Evolutionary conservation across 2,888 invertebrate species (phyloP).

Genomic region (Leptinotarsa tumamoca): DNA sequence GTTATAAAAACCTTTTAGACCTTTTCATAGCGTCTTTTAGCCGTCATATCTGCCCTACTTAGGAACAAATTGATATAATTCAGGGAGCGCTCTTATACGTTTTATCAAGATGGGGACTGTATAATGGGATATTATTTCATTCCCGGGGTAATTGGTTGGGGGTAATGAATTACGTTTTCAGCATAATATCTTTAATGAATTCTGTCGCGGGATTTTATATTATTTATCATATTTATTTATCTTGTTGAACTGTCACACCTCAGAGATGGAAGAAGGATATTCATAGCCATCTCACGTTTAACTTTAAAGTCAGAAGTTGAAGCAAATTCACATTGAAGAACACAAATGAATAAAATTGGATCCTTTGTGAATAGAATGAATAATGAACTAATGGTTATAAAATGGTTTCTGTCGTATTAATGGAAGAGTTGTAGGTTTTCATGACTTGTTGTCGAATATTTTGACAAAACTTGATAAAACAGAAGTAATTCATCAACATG

Average conservation of each 20-base stretch:
- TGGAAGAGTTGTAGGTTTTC: too few species aligned
- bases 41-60: constrained; percentile 32
- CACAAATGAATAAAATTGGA: too few species aligned
- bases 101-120: constrained; percentile 20
- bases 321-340: too few species aligned
- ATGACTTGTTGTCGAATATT: too few species aligned
- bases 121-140: constrained; percentile 19
- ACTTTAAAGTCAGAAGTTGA: background rate
- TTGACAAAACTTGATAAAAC: too few species aligned
- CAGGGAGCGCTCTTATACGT: constrained; percentile 14
- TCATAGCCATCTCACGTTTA: background rate
- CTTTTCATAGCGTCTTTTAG: constrained; percentile 33
- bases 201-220: constrained; percentile 8
- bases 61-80: constrained; percentile 31
- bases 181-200: constrained; percentile 19
- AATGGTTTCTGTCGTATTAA: too few species aligned
- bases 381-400: too few species aligned
- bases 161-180: constrained; percentile 21
- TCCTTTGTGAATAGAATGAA: too few species aligned
- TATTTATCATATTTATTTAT: constrained; percentile 19
- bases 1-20: constrained; percentile 40
- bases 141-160: constrained; percentile 11
- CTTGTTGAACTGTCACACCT: constrained; percentile 6
- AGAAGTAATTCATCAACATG: too few species aligned
- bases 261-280: background rate